Evolutionary conservation across 2,113 vertebrate genomes (phyloP).

Genomic region (Amphiprion ocellaris): DNA sequence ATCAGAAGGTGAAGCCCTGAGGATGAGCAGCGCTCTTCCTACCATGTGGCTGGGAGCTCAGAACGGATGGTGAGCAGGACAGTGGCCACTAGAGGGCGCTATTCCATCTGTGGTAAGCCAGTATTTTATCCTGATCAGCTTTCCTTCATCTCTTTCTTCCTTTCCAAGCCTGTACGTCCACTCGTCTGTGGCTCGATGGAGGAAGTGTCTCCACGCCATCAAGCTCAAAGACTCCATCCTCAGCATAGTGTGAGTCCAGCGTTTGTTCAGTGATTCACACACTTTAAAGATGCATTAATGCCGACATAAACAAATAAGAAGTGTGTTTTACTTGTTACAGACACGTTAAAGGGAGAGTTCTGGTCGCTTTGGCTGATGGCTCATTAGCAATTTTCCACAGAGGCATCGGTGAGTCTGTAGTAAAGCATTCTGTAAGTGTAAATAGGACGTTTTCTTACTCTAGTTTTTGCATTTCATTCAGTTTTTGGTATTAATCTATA

Average conservation of each 20-base stretch:
- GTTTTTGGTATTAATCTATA: neutral
- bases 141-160: neutral
- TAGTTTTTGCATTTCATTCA: no score
- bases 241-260: conserved; percentile 92
- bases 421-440: neutral
- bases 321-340: conserved; percentile 74
- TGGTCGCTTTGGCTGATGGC: conserved; percentile 95
- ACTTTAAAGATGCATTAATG: neutral
- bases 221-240: conserved; percentile 98
- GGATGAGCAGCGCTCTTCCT: conserved; percentile 89
- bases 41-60: conserved; percentile 99
- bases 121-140: neutral
- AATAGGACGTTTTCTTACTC: no score
- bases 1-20: conserved; percentile 79
- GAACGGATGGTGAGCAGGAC: conserved; percentile 91
- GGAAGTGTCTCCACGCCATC: conserved; percentile 97
- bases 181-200: conserved; percentile 95
- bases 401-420: conserved; percentile 85
- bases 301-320: neutral
- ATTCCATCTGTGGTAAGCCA: neutral
- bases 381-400: conserved; percentile 97
- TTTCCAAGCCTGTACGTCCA: conserved; percentile 93
- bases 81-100: conserved; percentile 46
- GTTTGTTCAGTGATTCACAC: neutral
- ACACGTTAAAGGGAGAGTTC: conserved; percentile 95